Evolutionary conservation across 2,113 vertebrate species (phyloP), one percentile per base, ranked within the genome.

Genomic region (Otus sunia): DNA sequence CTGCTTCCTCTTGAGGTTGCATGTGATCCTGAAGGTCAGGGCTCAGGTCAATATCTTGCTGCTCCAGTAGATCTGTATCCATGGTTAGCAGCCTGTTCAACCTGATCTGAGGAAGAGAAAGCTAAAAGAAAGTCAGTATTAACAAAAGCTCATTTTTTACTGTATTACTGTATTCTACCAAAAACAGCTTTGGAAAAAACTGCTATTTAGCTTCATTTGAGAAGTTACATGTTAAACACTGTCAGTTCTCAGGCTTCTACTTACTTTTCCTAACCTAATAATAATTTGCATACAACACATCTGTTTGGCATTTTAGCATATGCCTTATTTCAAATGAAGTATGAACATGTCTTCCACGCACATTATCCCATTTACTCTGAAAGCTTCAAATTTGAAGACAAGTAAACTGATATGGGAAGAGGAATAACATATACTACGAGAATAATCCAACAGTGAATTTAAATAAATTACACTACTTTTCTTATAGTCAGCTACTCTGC

Each of bases 61-160:
- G 99, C 95, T 99, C 99, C 98, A 99, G 96, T 45, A 99, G 98
- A 98, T 99, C 99, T 36, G 99, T 99, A 97, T 99, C 99, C 96
- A 99, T 99, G 66, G 99, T 99, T 90, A 99, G 98, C 94, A 99
- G 98, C 92, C 99, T 99, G 94, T 99, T 99, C 95, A 99, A 98
- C 96, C 99, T 99, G 97, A 99, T 99, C 99, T 99, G 99, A 92
- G 98, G 98, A 96, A 99, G 98, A 97, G 98, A 99, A 96, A 99
- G 98, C 98, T 98, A 97, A 96, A 97, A 98, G 72, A 97, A 97
- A 96, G 96, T 98, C 90, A 97, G 92, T 66, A 97, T 81, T 94
- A 89, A 94, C 41, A 69, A 41, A 67, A 68, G 36, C 17, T 80
- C 3, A 1, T 53, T 81, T 84, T 88, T 73, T 53, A 62, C 52